A percentile compares a stretch with the other conserved stretches of the same genome.
These are phyloP conservation scores for Xanthorhoe spadicearia DNA, from an alignment of 2,888 invertebrate species.

Conservation along the genomic window DNA sequence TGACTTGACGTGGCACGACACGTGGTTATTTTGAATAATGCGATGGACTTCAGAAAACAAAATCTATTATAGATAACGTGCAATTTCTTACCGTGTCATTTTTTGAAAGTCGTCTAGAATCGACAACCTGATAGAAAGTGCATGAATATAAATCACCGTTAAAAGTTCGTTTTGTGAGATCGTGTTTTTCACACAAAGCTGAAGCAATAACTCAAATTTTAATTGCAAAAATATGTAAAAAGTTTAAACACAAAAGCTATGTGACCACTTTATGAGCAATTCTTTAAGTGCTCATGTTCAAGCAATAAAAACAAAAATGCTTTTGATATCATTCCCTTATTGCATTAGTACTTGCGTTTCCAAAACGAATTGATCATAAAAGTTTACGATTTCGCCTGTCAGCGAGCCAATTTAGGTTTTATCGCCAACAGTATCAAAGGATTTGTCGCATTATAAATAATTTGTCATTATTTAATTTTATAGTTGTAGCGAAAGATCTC, in stretches of 20 bases:
- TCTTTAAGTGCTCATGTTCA: background rate
- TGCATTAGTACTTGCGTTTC: conserved; percentile 1
- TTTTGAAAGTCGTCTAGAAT: no score
- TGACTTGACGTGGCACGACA: no score
- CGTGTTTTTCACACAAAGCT: conserved; percentile 1
- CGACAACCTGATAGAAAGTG: background rate
- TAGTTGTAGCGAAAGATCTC: conserved; percentile 21
- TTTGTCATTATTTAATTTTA: conserved; percentile 23
- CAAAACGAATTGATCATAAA: conserved; percentile 25
- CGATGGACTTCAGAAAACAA: no score
- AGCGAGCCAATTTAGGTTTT: conserved; percentile 29
- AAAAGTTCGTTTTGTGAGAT: background rate
- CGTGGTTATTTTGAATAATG: no score
- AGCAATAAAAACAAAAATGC: conserved; percentile 17
- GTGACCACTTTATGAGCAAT: conserved; percentile 12
- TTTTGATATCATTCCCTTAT: conserved; percentile 10
- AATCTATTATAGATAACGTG: no score
- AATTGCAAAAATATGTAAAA: background rate
- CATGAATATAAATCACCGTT: background rate
- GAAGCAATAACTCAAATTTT: background rate
- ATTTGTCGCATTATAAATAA: conserved; percentile 25
- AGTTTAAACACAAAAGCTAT: background rate
- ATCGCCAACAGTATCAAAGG: conserved; percentile 29
- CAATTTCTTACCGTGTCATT: no score
- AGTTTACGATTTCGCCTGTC: conserved; percentile 24